Evolutionary conservation across 2,113 vertebrate genomes (phyloP).

Genomic region (Bos indicus): DNA sequence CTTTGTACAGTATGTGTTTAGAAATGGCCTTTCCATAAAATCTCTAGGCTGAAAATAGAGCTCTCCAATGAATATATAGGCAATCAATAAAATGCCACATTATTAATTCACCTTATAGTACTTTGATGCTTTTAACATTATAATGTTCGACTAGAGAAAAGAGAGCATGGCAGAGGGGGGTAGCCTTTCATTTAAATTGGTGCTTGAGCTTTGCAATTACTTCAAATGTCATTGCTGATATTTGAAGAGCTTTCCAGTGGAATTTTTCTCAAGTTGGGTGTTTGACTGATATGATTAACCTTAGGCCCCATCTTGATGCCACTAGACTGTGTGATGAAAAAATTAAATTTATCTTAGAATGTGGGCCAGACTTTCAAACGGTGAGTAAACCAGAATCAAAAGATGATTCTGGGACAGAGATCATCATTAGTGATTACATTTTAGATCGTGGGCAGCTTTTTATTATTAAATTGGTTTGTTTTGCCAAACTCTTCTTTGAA

Average conservation of each 20-base stretch:
- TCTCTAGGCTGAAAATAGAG: neutral
- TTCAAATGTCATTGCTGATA: conserved; percentile 63
- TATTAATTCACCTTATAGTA: conserved; percentile 18
- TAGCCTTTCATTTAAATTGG: conserved; percentile 38
- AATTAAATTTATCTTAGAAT: conserved; percentile 71
- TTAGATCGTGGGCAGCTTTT: conserved; percentile 13
- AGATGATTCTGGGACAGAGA: conserved; percentile 57
- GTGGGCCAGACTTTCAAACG: conserved; percentile 69
- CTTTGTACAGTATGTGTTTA: neutral
- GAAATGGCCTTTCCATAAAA: neutral
- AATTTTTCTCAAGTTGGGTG: conserved; percentile 52
- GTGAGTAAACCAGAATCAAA: conserved; percentile 69
- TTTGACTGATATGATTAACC: conserved; percentile 74
- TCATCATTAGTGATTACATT: conserved; percentile 42
- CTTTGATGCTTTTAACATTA: conserved; percentile 42
- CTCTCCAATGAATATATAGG: neutral
- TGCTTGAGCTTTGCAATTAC: conserved; percentile 59
- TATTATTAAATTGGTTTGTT: conserved; percentile 38
- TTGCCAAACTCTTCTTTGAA: neutral
- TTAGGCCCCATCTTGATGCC: conserved; percentile 60
- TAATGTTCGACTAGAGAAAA: neutral
- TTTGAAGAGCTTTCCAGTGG: conserved; percentile 64
- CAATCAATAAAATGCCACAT: conserved; percentile 43
- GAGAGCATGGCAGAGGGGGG: neutral
- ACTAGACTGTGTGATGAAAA: conserved; percentile 63